These are phyloP conservation scores for Phortica okadai DNA, from an alignment of 2,888 invertebrate genomes.

Conservation along the genomic window DNA sequence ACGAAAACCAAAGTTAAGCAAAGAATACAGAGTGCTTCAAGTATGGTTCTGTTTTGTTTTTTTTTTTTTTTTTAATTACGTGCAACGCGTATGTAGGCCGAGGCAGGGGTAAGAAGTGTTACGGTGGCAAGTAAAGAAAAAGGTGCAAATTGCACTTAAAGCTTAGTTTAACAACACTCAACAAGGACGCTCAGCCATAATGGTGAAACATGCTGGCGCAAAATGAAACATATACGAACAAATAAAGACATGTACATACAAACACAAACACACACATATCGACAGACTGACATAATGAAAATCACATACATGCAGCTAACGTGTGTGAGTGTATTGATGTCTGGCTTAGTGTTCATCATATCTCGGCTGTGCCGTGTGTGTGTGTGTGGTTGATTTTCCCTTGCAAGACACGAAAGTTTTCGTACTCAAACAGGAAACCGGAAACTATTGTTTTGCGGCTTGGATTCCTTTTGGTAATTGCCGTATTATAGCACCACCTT, in stretches of 20 bases:
- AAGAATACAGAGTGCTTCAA: background rate
- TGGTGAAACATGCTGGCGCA: background rate
- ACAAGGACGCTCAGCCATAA: background rate
- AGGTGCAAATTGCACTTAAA: conserved; percentile 67
- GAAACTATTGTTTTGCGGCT: conserved; percentile 39
- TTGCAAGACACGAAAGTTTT: conserved; percentile 41
- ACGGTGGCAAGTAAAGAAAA: conserved; percentile 52
- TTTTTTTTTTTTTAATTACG: background rate
- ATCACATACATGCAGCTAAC: background rate
- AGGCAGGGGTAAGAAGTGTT: conserved; percentile 39
- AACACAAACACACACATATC: background rate
- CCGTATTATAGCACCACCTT: background rate
- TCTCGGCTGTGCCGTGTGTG: background rate
- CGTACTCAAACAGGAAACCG: conserved; percentile 45
- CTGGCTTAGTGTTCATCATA: background rate
- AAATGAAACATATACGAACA: background rate
- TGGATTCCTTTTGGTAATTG: conserved; percentile 19
- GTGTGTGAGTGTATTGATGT: background rate
- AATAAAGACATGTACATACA: conserved; percentile 8
- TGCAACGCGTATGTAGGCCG: background rate
- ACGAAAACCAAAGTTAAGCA: background rate
- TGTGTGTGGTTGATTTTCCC: background rate
- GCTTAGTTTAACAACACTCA: conserved; percentile 40
- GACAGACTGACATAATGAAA: background rate
- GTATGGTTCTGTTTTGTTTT: background rate